Conservation (phyloP, 2,797 vertebrate species). For the Aldrovandia affinis region DNA sequence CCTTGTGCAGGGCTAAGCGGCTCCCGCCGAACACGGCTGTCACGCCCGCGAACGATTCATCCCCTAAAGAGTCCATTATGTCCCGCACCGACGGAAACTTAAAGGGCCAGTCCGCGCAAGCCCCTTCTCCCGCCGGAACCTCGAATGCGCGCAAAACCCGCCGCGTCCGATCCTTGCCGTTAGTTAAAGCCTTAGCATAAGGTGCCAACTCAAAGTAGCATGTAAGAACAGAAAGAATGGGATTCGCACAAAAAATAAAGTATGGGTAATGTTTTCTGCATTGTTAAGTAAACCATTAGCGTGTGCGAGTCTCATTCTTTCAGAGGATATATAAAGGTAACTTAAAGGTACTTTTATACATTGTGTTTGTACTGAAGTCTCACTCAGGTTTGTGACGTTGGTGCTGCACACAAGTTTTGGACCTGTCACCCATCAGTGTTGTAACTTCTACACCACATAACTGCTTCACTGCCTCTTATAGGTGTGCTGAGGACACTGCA, state of each 20-base stretch:
- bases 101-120: slow-evolving; percentile 72
- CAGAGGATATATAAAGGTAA: too few relatives aligned
- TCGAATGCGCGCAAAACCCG: slow-evolving; percentile 43
- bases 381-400: background rate
- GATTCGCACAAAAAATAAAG: too few relatives aligned
- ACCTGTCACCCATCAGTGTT: background rate
- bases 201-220: too few relatives aligned
- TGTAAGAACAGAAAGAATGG: too few relatives aligned
- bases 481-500: background rate
- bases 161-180: slow-evolving; percentile 43
- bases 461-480: background rate
- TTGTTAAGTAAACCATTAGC: too few relatives aligned
- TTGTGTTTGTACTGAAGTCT: background rate
- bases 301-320: too few relatives aligned
- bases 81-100: slow-evolving; percentile 68
- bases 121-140: slow-evolving; percentile 69
- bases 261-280: too few relatives aligned
- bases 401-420: background rate
- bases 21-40: slow-evolving; percentile 72
- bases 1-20: slow-evolving; percentile 76
- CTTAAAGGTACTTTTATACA: too few relatives aligned
- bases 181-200: too few relatives aligned
- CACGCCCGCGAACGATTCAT: slow-evolving; percentile 76
- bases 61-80: slow-evolving; percentile 77
- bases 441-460: background rate